A percentile compares a stretch with the other conserved stretches of the same genome.
phyloP scores from a whole-genome alignment of 2,113 vertebrate species.

The Ancistrus triradiatus region DNA sequence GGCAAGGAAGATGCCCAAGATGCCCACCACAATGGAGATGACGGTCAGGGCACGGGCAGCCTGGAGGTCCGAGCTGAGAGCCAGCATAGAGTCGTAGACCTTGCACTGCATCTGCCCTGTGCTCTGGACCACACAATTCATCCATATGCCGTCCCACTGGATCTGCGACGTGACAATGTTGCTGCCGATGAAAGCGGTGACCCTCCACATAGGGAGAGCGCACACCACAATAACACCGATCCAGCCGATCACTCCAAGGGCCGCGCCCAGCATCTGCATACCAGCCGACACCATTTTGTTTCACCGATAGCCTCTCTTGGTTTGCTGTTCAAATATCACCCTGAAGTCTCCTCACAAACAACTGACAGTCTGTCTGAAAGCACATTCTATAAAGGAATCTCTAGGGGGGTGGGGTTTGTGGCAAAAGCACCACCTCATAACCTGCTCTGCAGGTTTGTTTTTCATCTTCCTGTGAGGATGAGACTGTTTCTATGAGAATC shows the following conservation, averaged over 20 bases:
- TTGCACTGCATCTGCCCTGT: constrained; percentile 79
- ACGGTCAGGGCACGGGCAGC: constrained; percentile 66
- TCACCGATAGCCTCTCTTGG: not conserved
- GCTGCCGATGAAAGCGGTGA: constrained; percentile 69
- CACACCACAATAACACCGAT: constrained; percentile 66
- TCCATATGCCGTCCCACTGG: constrained; percentile 71
- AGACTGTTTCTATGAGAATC: not conserved
- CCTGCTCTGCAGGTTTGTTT: constrained; percentile 34
- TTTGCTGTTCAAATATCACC: constrained; percentile 1
- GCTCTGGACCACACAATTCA: constrained; percentile 71
- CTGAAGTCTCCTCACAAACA: not conserved
- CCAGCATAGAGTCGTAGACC: constrained; percentile 74
- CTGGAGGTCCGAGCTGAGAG: constrained; percentile 68
- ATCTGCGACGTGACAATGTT: constrained; percentile 70
- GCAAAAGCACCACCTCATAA: constrained; percentile 21
- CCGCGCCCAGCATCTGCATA: constrained; percentile 66
- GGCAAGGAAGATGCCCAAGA: constrained; percentile 66
- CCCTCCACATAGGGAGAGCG: constrained; percentile 71
- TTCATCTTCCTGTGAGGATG: not conserved
- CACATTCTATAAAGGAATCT: constrained; percentile 14
- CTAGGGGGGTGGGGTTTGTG: constrained; percentile 31
- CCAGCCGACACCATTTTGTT: constrained; percentile 66
- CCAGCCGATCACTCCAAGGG: constrained; percentile 67
- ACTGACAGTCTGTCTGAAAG: constrained; percentile 1
- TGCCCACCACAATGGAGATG: constrained; percentile 63